Percentiles rank a stretch among this genome's conserved stretches.
phyloP scores from a whole-genome alignment of 2,113 vertebrate species.

The Albula glossodonta region DNA sequence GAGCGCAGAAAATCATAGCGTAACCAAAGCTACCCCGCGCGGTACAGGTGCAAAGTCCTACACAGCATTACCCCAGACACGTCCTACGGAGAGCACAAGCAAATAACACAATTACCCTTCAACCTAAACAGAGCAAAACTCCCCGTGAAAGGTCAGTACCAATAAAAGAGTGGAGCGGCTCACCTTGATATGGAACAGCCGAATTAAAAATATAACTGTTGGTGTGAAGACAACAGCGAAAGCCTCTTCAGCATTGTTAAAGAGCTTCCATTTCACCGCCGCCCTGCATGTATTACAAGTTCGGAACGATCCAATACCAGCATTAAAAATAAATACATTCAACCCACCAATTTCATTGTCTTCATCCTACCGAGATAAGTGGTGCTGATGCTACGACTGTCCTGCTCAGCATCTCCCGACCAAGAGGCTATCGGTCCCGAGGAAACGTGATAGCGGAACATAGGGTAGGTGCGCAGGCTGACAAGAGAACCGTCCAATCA shows the following conservation, averaged over 20 bases:
- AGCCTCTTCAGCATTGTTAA: not conserved
- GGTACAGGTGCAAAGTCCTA: conserved; percentile 22
- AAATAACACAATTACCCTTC: not conserved
- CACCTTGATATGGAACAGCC: conserved; percentile 9
- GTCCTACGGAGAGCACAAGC: conserved; percentile 16
- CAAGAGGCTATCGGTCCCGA: conserved; percentile 44
- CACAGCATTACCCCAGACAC: not conserved
- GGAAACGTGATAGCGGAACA: conserved; percentile 48
- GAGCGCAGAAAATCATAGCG: not conserved
- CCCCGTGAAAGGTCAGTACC: not conserved
- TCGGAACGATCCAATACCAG: not conserved
- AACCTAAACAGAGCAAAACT: not conserved
- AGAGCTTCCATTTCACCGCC: not conserved
- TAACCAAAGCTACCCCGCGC: not conserved
- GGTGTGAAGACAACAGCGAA: conserved; percentile 3
- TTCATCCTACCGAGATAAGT: conserved; percentile 58
- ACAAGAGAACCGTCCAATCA: conserved; percentile 62
- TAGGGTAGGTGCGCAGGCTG: conserved; percentile 43
- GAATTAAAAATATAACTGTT: conserved; percentile 3
- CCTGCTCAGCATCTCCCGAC: conserved; percentile 59
- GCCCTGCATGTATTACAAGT: not conserved
- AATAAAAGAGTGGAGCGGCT: not conserved
- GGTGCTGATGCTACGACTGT: conserved; percentile 59
- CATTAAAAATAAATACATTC: not conserved
- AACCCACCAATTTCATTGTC: conserved; percentile 55